phyloP scores from a whole-genome alignment of 2,888 invertebrate genomes.

The Trichogramma dendrolimi region DNA sequence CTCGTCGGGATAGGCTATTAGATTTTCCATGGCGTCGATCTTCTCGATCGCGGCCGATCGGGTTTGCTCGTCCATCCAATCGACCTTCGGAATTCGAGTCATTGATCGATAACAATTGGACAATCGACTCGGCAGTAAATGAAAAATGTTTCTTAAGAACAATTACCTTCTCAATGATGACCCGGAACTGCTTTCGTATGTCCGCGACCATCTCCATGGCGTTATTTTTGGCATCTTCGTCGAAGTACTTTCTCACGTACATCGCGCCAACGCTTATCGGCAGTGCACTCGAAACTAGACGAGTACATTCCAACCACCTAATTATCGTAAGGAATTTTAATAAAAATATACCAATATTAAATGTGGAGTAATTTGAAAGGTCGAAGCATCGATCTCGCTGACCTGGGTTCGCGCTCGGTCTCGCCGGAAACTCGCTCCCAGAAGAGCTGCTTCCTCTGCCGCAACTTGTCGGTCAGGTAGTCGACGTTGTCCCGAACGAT shows the following conservation, averaged over 20 bases:
- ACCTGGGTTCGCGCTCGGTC: conserved; percentile 48
- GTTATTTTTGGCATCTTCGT: conserved; percentile 75
- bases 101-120: conserved; percentile 6
- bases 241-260: conserved; percentile 82
- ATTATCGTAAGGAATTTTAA: conserved; percentile 41
- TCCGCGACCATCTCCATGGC: conserved; percentile 83
- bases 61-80: conserved; percentile 90
- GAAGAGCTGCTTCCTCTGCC: conserved; percentile 47
- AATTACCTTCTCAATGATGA: conserved; percentile 64
- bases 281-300: conserved; percentile 71
- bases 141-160: neutral
- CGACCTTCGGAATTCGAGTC: conserved; percentile 50
- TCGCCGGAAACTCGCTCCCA: conserved; percentile 48
- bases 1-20: conserved; percentile 90
- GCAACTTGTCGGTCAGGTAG: conserved; percentile 47
- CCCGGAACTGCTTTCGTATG: conserved; percentile 75
- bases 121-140: neutral
- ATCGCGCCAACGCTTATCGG: conserved; percentile 76
- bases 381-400: conserved; percentile 32
- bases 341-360: neutral
- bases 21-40: conserved; percentile 76
- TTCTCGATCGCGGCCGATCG: conserved; percentile 72
- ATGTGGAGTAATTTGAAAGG: neutral
- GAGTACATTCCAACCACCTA: conserved; percentile 87
- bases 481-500: conserved; percentile 46